Base-by-base conservation (phyloP, 2,113 vertebrate species). In the Petroica traversi region DNA sequence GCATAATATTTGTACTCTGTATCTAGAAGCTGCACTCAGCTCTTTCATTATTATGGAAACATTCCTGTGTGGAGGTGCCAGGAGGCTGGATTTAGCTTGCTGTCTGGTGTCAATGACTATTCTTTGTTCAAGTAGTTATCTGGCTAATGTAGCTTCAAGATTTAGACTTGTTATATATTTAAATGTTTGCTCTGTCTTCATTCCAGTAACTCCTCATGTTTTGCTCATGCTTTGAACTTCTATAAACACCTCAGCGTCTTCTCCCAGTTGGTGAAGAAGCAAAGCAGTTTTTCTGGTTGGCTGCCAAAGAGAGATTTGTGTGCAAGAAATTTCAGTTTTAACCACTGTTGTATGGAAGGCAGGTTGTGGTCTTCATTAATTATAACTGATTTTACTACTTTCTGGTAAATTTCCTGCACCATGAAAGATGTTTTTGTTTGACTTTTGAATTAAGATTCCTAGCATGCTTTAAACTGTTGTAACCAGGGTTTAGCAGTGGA, bases 361-460 rank as follows among this genome's bases (percentile, higher is more conserved):
- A 1, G 34, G 12, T 85, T 11, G 2, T 34, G 62, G 16, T 41
- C 74, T 79, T 38, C 31, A 33, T 81, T 74, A 78, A 92, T 83
- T 82, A 25, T n/a, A 58, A 76, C 40, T 87, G 40, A 86, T 80
- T 94, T 89, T 58, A 71, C 67, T 88, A 59, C 71, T 93, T 93
- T 88, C 46, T 80, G 91, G 40, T 89, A 69, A 75, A 75, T 80
- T 95, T 93, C 85, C 57, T 67, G 63, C 36, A 83, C 64, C 8
- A n/a, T 88, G 81, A 95, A 93, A 89, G 68, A 85, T 64, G 14
- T 75, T 93, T 91, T 91, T 76, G 69, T 95, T 94, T 97, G 58
- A 86, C n/a, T 92, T 85, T 46, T 79, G 91, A 78, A 76, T 79
- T 96, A 58, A 94, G 55, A 92, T 97, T 96, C 97, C 90, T 96